Percentiles rank a stretch among this genome's conserved stretches.
Conservation (phyloP, 1,140 invertebrate genomes). For the Micrasema minimum region DNA sequence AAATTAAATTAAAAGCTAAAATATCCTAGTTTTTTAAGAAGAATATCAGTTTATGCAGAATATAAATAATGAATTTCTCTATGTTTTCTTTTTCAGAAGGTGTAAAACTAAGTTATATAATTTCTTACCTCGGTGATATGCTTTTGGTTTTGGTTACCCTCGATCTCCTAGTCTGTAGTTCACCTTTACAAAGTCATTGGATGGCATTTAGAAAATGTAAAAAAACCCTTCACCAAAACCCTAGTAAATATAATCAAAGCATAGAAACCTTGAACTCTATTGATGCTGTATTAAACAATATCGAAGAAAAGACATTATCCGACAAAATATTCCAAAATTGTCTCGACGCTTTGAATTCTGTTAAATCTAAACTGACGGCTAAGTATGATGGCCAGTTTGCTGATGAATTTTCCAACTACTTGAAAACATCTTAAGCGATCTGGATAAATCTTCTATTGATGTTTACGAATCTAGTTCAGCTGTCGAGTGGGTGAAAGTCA, state of each 20-base stretch:
- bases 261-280: conserved; percentile 71
- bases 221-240: conserved; percentile 75
- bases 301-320: conserved; percentile 69
- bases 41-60: too few relatives aligned
- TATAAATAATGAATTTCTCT: too few relatives aligned
- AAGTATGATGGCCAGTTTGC: conserved; percentile 74
- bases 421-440: conserved; percentile 73
- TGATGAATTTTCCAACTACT: conserved; percentile 78
- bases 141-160: conserved; percentile 77
- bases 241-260: conserved; percentile 70
- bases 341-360: conserved; percentile 74
- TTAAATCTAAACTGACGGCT: conserved; percentile 68
- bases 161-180: conserved; percentile 76
- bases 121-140: conserved; percentile 73
- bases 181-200: conserved; percentile 75
- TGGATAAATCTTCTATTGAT: conserved; percentile 71
- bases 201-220: conserved; percentile 76
- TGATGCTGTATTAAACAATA: conserved; percentile 73
- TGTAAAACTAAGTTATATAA: conserved; percentile 62
- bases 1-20: too few relatives aligned
- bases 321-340: conserved; percentile 64
- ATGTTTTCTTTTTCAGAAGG: conserved; percentile 50
- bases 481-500: conserved; percentile 77
- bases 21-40: too few relatives aligned
- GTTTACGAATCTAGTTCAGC: conserved; percentile 68